Percentiles rank a stretch among this genome's conserved stretches.
phyloP scores from a whole-genome alignment of 2,113 vertebrate genomes.

The Hyaena hyaena region DNA sequence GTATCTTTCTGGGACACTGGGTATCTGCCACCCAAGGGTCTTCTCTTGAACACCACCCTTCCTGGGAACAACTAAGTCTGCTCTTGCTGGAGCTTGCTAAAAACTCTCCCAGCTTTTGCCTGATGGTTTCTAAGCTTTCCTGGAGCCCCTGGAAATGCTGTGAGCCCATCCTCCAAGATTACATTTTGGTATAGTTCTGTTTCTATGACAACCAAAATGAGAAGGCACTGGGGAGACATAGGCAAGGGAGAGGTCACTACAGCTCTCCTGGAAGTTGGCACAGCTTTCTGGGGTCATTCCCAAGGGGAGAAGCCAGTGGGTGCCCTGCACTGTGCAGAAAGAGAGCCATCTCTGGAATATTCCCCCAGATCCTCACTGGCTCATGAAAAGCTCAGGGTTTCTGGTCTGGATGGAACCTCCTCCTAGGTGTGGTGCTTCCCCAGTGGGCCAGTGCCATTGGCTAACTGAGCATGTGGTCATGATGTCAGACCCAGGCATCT shows the following conservation, averaged over 20 bases:
- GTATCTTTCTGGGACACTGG: not conserved
- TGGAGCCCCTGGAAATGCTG: not conserved
- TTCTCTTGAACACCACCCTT: not conserved
- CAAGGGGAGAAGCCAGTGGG: not conserved
- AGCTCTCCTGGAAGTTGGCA: not conserved
- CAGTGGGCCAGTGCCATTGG: accelerated
- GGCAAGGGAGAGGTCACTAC: not conserved
- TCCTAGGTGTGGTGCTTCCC: not conserved
- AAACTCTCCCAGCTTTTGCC: not conserved
- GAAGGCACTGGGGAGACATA: not conserved
- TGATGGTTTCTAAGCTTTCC: not conserved
- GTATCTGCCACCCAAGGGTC: not conserved
- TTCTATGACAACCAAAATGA: conserved; percentile 39
- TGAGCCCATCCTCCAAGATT: not conserved
- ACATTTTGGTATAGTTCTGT: conserved; percentile 19
- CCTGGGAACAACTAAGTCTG: not conserved
- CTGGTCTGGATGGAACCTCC: not conserved
- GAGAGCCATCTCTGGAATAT: not conserved
- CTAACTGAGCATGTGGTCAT: accelerated
- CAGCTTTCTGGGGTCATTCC: not conserved
- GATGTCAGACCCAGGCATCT: too few species aligned
- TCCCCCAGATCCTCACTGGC: not conserved
- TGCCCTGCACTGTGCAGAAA: too few species aligned
- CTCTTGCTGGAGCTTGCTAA: not conserved
- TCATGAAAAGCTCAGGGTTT: not conserved